phyloP scores from a whole-genome alignment of 2,113 vertebrate genomes.

The Malurus alboscapulatus region DNA sequence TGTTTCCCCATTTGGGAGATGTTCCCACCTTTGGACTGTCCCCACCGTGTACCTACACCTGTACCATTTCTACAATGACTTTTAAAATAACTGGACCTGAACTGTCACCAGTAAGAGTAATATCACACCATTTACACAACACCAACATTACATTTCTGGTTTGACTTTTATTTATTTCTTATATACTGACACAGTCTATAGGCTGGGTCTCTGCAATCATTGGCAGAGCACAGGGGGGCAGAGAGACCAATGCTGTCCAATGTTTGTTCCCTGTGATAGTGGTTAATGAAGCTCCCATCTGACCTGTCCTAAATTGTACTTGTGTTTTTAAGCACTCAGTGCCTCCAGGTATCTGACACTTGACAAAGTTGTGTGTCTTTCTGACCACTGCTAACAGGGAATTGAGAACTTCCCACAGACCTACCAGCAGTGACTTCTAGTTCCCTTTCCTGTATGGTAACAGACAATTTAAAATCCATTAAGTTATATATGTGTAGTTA shows the following conservation, averaged over 20 bases:
- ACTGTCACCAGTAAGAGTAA: background rate
- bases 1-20: background rate
- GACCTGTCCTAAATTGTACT: background rate
- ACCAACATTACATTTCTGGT: background rate
- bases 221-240: background rate
- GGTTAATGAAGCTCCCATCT: background rate
- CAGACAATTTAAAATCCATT: conserved; percentile 21
- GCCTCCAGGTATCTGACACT: background rate
- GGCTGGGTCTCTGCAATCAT: background rate
- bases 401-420: background rate
- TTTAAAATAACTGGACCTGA: background rate
- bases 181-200: background rate
- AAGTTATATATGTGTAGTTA: background rate
- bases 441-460: background rate
- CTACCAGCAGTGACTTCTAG: background rate
- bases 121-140: background rate
- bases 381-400: background rate
- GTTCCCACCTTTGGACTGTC: background rate
- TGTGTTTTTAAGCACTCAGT: background rate
- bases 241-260: background rate
- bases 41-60: background rate
- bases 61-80: background rate
- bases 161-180: background rate
- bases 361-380: background rate
- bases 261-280: background rate